Evolutionary conservation across 2,888 invertebrate genomes (phyloP), one percentile per base, ranked within the genome.

Genomic region (Lepidocyrtinus sp.): DNA sequence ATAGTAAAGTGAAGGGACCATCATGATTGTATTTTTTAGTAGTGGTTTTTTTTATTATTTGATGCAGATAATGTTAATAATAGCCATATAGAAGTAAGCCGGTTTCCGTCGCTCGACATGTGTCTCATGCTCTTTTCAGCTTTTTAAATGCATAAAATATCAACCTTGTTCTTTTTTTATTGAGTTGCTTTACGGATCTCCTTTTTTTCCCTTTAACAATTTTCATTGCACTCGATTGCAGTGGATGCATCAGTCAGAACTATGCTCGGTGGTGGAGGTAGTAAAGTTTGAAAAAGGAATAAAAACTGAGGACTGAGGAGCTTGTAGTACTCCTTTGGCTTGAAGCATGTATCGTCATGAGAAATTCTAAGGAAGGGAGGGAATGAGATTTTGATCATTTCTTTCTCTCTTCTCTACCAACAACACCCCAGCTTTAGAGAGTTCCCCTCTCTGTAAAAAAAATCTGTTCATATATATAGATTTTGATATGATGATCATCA

Each of bases 51-150:
- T 70, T 55, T 73, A 55, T 24, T 65, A 50, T 22, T 69, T 61
- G 21, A 50, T 12, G 46, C 36, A 59, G 46, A 61, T 75, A 62
- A 63, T 75, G 69, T 61, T 67, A 67, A 75, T 75, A 75, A 75
- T 75, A 69, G 75, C 59, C 55, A 55, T 55, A 55, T 55, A 59
- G 21, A n/a, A 59, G 21, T 65, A 62, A 81, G 81, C 81, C 81
- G 81, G 81, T 81, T 81, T 81, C 81, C 81, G 81, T 81, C 81
- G 76, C 81, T 81, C 81, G 81, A 81, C 81, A 81, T 81, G 81
- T 81, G 81, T 81, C 75, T 81, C 71, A 55, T 75, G 27, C 75
- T 70, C 70, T 76, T 24, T 55, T 75, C 59, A 64, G 74, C 63
- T 55, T 70, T 81, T 81, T 81, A 81, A 81, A 81, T 81, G 68